A percentile compares a stretch with the other conserved stretches of the same genome.
phyloP scores from a whole-genome alignment of 2,797 vertebrate genomes.

The Gallinago stenura region DNA sequence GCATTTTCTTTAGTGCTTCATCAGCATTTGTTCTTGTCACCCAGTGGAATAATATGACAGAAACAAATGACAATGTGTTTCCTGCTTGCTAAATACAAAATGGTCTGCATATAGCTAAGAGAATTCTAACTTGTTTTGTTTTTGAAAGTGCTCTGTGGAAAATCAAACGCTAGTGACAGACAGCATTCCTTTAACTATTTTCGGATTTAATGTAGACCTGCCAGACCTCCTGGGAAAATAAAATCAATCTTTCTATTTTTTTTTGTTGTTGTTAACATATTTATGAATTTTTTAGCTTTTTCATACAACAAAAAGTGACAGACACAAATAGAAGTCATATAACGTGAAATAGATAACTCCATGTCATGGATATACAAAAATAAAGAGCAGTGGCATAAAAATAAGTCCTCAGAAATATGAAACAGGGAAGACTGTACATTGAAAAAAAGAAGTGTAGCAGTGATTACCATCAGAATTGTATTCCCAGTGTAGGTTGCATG shows the following conservation, averaged over 20 bases:
- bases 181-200: not conserved
- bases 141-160: not conserved
- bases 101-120: not conserved
- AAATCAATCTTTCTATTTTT: not conserved
- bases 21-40: constrained; percentile 22
- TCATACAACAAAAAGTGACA: not conserved
- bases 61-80: constrained; percentile 14
- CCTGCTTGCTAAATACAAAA: constrained; percentile 22
- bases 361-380: not conserved
- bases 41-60: constrained; percentile 21
- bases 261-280: not conserved
- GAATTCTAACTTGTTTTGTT: not conserved
- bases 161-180: constrained; percentile 27
- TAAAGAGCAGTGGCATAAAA: not conserved
- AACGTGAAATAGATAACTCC: not conserved
- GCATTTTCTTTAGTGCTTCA: not conserved
- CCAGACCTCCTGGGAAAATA: not conserved
- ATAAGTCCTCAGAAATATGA: not conserved
- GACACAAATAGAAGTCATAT: not conserved
- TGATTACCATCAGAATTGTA: not conserved
- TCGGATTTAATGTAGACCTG: not conserved
- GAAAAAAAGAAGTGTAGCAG: not conserved
- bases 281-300: not conserved
- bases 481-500: not conserved
- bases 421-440: not conserved